Evolutionary conservation across 2,797 vertebrate species (phyloP), one percentile per base, ranked within the genome.

Genomic region (Danio choprae): DNA sequence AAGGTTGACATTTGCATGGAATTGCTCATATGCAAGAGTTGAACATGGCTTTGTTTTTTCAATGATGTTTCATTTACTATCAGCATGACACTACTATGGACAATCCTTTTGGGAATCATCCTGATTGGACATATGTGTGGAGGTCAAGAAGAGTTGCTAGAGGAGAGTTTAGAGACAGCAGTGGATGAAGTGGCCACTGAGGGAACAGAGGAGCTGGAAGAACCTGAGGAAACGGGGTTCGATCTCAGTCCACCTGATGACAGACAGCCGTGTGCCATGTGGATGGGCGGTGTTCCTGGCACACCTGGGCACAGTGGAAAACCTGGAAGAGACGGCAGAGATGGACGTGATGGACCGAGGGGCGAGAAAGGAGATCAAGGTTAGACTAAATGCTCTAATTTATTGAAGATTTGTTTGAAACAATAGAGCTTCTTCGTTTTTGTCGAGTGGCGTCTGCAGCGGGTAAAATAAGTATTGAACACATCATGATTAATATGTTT

Each of bases 281-380:
- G 94, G 94, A 94, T 95, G 91, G 93, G 91, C 18, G 95, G 95
- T 74, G 87, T 93, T 0, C 95, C 95, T 0, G 94, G 94, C 11
- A 90, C 93, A 59, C 95, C 95, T 0, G 95, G 95, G 63, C 92
- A 94, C 88, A 95, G 94, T 0, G 94, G 95, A 3, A 56, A 71
- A 43, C 94, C 93, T 0, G 95, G 95, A 9, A 89, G 93, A 70
- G 94, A 95, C 1, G 95, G 95, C 5, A 94, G 91, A 87, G 95
- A 96, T 0, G 95, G 94, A 36, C 87, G n/a, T 38, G 88, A 92
- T 1, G 94, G 94, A 1, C 80, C 86, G 36, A 94, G 92, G 71
- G 95, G 95, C 48, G 94, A 95, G 20, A 94, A 91, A 86, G 95
- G 95, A 90, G 93, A 94, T 1, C 62, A 86, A 92, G 94, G 95